Conservation (phyloP, 2,888 invertebrate genomes). For the Drosophila affinis region DNA sequence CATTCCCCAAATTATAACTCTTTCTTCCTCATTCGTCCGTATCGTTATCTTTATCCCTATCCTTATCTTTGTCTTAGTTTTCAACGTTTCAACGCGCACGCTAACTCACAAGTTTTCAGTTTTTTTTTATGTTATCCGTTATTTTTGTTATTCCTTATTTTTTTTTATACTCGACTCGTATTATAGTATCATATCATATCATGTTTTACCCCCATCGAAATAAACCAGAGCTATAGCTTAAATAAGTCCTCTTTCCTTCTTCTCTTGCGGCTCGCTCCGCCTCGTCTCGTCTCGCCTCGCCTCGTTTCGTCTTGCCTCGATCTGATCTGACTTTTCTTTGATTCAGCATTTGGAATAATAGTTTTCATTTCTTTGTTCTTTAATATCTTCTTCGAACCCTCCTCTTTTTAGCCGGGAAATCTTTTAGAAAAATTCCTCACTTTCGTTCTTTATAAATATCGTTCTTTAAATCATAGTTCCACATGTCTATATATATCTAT, state of each 20-base stretch:
- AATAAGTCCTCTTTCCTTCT: constrained; percentile 23
- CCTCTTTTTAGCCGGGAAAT: constrained; percentile 47
- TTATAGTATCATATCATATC: constrained; percentile 5
- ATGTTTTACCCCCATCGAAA: constrained; percentile 39
- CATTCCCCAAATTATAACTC: not conserved
- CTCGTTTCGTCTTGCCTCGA: constrained; percentile 4
- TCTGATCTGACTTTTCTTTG: constrained; percentile 26
- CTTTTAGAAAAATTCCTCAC: constrained; percentile 70
- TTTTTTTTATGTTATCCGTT: constrained; percentile 11
- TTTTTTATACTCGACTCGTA: constrained; percentile 19
- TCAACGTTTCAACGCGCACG: constrained; percentile 73
- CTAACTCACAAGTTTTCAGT: constrained; percentile 56
- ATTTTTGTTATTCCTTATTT: constrained; percentile 35
- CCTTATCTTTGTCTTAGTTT: constrained; percentile 47
- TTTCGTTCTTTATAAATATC: constrained; percentile 54
- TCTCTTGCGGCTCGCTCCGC: no score
- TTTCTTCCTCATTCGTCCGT: constrained; percentile 20
- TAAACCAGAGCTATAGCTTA: constrained; percentile 43
- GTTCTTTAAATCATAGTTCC: constrained; percentile 29
- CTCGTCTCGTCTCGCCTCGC: not conserved
- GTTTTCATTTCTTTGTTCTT: constrained; percentile 49
- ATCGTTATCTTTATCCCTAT: constrained; percentile 38
- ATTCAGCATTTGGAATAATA: constrained; percentile 70
- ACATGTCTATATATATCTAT: constrained; percentile 38
- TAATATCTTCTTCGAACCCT: not conserved